These are phyloP conservation scores for Eulithis testata DNA, from an alignment of 2,888 invertebrate species.

Conservation along the genomic window DNA sequence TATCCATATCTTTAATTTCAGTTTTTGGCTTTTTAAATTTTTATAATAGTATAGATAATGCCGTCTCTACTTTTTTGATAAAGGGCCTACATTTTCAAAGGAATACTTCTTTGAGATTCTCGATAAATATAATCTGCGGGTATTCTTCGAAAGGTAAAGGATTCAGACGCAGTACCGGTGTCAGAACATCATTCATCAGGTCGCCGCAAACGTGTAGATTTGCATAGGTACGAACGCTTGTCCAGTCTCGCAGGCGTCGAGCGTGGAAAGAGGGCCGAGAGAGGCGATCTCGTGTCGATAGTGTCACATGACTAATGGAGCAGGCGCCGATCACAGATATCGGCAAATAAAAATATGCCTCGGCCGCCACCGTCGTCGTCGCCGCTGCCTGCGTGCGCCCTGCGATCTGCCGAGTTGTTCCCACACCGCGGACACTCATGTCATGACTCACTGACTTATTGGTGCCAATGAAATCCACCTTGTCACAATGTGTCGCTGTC, in stretches of 20 bases:
- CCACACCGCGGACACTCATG: constrained; percentile 38
- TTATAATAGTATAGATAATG: constrained; percentile 31
- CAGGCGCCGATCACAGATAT: constrained; percentile 82
- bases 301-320: constrained; percentile 84
- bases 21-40: too few relatives aligned
- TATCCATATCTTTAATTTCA: too few relatives aligned
- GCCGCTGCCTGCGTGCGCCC: constrained; percentile 39
- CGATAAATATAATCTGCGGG: constrained; percentile 35
- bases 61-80: constrained; percentile 46
- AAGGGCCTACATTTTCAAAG: constrained; percentile 34
- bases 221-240: constrained; percentile 70
- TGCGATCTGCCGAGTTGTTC: constrained; percentile 38
- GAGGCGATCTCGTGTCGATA: constrained; percentile 80
- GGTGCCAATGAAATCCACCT: constrained; percentile 35
- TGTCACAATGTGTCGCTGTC: constrained; percentile 35
- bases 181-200: constrained; percentile 77
- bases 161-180: constrained; percentile 50
- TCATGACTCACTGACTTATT: constrained; percentile 37
- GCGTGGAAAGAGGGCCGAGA: constrained; percentile 72
- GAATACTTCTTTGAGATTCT: constrained; percentile 32
- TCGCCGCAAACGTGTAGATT: constrained; percentile 69
- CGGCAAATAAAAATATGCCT: constrained; percentile 77
- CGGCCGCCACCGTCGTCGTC: constrained; percentile 50
- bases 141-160: constrained; percentile 32
- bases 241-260: constrained; percentile 67